A percentile compares a stretch with the other conserved stretches of the same genome.
Conservation (phyloP, 1,140 invertebrate species). For the Diprion similis region DNA sequence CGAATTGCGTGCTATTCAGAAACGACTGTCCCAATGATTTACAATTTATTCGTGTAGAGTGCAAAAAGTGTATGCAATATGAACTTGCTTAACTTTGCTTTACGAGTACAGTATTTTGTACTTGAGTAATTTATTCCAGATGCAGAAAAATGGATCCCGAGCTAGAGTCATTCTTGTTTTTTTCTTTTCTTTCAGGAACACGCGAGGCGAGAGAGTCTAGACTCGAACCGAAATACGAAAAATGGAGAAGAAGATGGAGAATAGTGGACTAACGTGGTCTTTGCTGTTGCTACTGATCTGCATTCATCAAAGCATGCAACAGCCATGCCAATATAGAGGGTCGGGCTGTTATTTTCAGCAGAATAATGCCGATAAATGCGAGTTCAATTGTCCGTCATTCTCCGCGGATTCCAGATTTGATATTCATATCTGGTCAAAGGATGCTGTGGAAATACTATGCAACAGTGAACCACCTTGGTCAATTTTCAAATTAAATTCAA, state of each 20-base stretch:
- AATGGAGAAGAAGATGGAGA: background rate
- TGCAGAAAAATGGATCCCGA: no score
- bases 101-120: no score
- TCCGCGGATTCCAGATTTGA: conserved; percentile 21
- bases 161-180: no score
- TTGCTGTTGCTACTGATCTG: background rate
- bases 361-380: background rate
- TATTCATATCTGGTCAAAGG: conserved; percentile 26
- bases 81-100: no score
- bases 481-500: conserved; percentile 28
- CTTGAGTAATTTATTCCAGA: no score
- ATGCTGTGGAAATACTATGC: conserved; percentile 35
- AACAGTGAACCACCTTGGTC: conserved; percentile 29
- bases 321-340: background rate
- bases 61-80: no score
- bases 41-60: no score
- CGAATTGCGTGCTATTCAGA: no score
- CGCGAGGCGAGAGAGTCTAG: no score
- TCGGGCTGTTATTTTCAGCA: background rate
- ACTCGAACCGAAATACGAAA: no score
- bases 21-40: no score
- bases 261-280: background rate
- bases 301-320: background rate
- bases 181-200: no score
- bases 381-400: conserved; percentile 28